Base-by-base conservation (phyloP, 2,113 vertebrate genomes). In the Galbula dea region DNA sequence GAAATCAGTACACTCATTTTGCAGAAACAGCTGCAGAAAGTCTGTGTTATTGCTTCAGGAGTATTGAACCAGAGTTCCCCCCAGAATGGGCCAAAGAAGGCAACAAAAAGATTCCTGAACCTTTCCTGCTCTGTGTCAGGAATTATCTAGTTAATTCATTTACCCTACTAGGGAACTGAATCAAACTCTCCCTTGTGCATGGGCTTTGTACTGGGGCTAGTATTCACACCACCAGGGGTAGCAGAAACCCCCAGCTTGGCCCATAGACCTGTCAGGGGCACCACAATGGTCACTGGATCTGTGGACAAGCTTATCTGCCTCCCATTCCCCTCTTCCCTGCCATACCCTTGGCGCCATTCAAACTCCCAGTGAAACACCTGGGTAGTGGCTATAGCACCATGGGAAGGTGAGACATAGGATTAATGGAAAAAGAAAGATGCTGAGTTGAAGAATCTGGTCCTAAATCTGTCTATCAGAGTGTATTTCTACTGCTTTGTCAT, bases 301-400 rank as follows among this genome's bases (percentile, higher is more conserved):
- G 11, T 46, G 32, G 6, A 59, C 3, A 29, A 21, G 10, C 27
- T 69, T 69, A 69, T 20, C 17, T 69, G 39, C 21, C 24, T 72
- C 34, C 41, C 7, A 1, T 48, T 34, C 13, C 15, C 7, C 20
- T 52, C 30, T 63, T 62, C 20, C 15, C 15, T 81, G n/a, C 41
- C 17, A 23, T 5, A 26, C 15, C 7, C 9, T 78, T 3, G 0
- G 2, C 32, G 4, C 26, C 2, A 0, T 55, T 59, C 6, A 0
- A 51, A 39, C 19, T 21, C 37, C n/a, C 11, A 39, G 30, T 10
- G 18, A 62, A 88, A 68, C 10, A 23, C 14, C 7, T 15, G 12
- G 13, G 8, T 30, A 36, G 27, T 15, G 30, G 10, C 55, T 57
- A 7, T 29, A 65, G 24, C 2, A 1, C 10, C 1, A 0, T 12